Conservation (phyloP, 2,888 invertebrate species). For the Aphelenchoides bicaudatus region DNA sequence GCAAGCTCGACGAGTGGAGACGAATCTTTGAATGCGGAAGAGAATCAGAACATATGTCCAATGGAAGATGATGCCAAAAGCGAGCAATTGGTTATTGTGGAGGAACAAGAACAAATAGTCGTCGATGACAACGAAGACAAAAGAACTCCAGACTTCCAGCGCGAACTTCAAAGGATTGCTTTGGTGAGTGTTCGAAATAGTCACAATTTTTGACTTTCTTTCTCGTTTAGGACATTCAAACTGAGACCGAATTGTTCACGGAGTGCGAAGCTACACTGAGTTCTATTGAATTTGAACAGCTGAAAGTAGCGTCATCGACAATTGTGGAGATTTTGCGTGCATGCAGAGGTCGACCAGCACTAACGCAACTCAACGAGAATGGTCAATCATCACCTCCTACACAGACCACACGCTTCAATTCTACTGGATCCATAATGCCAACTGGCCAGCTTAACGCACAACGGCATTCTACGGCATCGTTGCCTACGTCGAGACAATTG, state of each 20-base stretch:
- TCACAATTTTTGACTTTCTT: no score
- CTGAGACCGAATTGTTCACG: conserved; percentile 17
- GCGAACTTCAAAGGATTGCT: conserved; percentile 17
- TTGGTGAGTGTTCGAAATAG: conserved; percentile 9
- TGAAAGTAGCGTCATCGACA: conserved; percentile 5
- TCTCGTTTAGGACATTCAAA: conserved; percentile 19
- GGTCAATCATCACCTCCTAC: no score
- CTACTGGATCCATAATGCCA: not conserved
- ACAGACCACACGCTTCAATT: no score
- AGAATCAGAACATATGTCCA: conserved; percentile 7
- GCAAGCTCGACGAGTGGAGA: not conserved
- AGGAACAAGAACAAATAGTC: no score
- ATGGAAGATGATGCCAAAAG: not conserved
- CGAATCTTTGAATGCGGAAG: not conserved
- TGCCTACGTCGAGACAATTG: no score
- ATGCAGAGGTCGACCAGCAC: conserved; percentile 1
- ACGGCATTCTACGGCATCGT: not conserved
- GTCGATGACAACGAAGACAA: not conserved
- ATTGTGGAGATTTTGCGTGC: conserved; percentile 10
- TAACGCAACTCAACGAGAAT: no score
- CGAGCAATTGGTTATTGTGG: conserved; percentile 3
- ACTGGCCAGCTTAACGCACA: not conserved
- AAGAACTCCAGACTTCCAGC: not conserved
- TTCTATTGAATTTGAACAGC: conserved; percentile 2
- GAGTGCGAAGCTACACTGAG: conserved; percentile 12